These are phyloP conservation scores for Meteorus colon DNA, from an alignment of 2,888 invertebrate species.

Conservation along the genomic window DNA sequence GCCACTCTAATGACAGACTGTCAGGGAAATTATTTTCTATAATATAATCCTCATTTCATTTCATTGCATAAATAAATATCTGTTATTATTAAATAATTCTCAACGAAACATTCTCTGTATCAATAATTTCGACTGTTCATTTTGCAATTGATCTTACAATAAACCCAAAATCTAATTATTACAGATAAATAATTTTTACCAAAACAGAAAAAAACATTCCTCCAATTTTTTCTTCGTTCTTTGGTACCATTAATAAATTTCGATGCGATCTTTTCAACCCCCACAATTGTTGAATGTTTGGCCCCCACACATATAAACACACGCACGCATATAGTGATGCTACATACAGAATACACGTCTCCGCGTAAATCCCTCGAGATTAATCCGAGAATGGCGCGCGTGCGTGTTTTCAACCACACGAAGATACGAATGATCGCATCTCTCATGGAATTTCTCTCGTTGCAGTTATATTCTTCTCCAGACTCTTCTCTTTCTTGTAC, in stretches of 20 bases:
- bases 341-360: slow-evolving; percentile 31
- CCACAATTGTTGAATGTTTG: slow-evolving; percentile 35
- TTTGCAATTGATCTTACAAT: too few species aligned
- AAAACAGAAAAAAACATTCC: not conserved
- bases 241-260: not conserved
- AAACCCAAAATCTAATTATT: not conserved
- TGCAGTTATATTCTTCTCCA: slow-evolving; percentile 41
- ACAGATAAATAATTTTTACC: not conserved
- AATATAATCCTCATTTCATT: too few species aligned
- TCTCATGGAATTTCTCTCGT: slow-evolving; percentile 48
- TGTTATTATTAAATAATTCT: too few species aligned
- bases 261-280: slow-evolving; percentile 29
- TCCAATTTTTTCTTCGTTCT: not conserved
- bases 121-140: too few species aligned
- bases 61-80: too few species aligned
- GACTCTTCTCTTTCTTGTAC: slow-evolving; percentile 34
- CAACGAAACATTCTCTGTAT: too few species aligned
- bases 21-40: too few species aligned
- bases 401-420: slow-evolving; percentile 54
- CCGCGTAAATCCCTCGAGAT: slow-evolving; percentile 48
- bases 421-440: slow-evolving; percentile 54
- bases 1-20: too few species aligned
- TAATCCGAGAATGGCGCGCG: slow-evolving; percentile 49
- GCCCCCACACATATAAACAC: slow-evolving; percentile 29
- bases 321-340: slow-evolving; percentile 35